Base-by-base conservation (phyloP, 2,888 invertebrate species). In the Argyresthia albistria region DNA sequence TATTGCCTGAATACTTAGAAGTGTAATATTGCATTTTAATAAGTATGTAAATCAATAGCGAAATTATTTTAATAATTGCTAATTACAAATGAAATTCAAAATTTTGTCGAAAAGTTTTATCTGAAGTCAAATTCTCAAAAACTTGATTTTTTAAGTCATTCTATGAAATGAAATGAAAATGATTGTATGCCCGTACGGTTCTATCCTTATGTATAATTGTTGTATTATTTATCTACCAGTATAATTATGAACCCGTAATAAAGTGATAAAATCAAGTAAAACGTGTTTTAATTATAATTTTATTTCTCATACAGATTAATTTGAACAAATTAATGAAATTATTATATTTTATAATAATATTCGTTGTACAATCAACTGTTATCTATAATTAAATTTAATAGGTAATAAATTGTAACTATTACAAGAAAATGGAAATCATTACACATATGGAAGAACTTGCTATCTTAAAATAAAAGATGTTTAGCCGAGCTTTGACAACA, bases 311-410 rank as follows among this genome's bases (percentile, higher is more conserved):
- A 58, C 56, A 51, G 50, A 45, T 46, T 14, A 16, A 8, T n/a
- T n/a, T n/a, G n/a, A 54, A 54, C 15, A 59, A 60, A 55, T 53
- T 56, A 56, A 57, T 51, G 25, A 50, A 47, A 50, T 53, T 46
- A 48, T 35, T 10, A 42, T 43, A 16, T 58, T 63, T 65, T 70
- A 74, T 70, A 76, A 73, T 59, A 67, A 70, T 76, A 73, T 66
- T 73, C 66, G 69, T 75, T 71, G 76, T 75, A 76, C 70, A 80
- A 76, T 76, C 77, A 73, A 75, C 69, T 70, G 69, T 75, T 69
- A 50, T 15, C 16, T 46, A 69, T 67, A 68, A 71, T 64, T 62
- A 61, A 65, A 39, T 39, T 39, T 39, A 39, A 36, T 36, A 36
- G 4, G 8, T 39, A 39, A 39, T 3, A 11, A 39, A 39, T 36